Conservation (phyloP, 30 jellyfish, hydroid and myxozoan genomes). For the Aurelia sp. region DNA sequence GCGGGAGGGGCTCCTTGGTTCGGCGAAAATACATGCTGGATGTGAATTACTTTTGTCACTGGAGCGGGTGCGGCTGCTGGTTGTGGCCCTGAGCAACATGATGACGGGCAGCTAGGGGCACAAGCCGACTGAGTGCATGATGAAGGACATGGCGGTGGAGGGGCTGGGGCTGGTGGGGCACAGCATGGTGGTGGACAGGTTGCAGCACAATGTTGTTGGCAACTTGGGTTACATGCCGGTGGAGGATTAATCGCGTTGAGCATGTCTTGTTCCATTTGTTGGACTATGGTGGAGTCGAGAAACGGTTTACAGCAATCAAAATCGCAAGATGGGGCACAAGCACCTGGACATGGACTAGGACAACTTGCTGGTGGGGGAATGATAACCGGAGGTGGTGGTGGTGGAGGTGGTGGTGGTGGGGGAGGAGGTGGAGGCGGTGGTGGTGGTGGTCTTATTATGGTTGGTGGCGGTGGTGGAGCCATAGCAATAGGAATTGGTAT, state of each 20-base stretch:
- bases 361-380: slow-evolving; percentile 92
- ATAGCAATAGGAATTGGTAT: slow-evolving; percentile 48
- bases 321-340: slow-evolving; percentile 98
- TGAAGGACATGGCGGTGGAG: slow-evolving; percentile 85
- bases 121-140: slow-evolving; percentile 61
- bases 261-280: slow-evolving; percentile 89
- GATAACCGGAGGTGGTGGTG: slow-evolving; percentile 84
- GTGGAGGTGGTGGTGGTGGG: slow-evolving; percentile 59
- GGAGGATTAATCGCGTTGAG: slow-evolving; percentile 76
- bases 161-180: slow-evolving; percentile 78
- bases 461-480: slow-evolving; percentile 71
- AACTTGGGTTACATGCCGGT: slow-evolving; percentile 79
- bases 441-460: slow-evolving; percentile 12
- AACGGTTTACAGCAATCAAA: slow-evolving; percentile 97
- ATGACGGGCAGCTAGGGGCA: slow-evolving; percentile 69
- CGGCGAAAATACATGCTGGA: slow-evolving; percentile 86
- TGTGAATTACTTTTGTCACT: slow-evolving; percentile 85
- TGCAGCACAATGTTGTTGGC: slow-evolving; percentile 65
- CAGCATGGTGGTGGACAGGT: slow-evolving; percentile 73
- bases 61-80: slow-evolving; percentile 84
- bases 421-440: slow-evolving; percentile 60
- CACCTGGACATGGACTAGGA: slow-evolving; percentile 95
- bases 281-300: slow-evolving; percentile 88
- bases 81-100: slow-evolving; percentile 70
- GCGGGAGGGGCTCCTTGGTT: slow-evolving; percentile 69